phyloP scores from a whole-genome alignment of 2,797 vertebrate species.

The Phataginus tricuspis region DNA sequence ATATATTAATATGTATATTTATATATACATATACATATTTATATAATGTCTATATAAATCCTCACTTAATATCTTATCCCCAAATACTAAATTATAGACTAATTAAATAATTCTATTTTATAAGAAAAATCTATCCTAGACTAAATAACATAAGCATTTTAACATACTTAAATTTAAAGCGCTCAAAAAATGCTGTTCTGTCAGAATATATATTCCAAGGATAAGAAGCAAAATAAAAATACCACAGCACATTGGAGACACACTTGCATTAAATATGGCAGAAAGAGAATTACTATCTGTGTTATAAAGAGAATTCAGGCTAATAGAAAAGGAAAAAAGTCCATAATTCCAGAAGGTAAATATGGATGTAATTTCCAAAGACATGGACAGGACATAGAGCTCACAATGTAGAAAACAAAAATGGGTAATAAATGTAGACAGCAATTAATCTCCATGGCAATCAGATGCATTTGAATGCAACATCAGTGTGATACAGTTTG shows the following conservation, averaged over 20 bases:
- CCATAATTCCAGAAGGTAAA: constrained; percentile 53
- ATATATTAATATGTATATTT: neutral
- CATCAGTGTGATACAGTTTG: neutral
- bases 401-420: constrained; percentile 37
- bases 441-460: constrained; percentile 41
- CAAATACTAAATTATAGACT: neutral
- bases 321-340: constrained; percentile 22
- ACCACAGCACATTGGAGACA: neutral
- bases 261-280: constrained; percentile 25
- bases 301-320: constrained; percentile 39
- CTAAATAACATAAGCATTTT: constrained; percentile 38
- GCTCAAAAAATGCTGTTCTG: neutral
- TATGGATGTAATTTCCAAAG: constrained; percentile 61
- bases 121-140: neutral
- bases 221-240: constrained; percentile 54
- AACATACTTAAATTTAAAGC: constrained; percentile 44
- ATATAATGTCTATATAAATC: neutral
- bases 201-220: constrained; percentile 18
- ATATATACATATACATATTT: neutral
- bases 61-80: neutral
- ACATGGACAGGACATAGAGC: neutral
- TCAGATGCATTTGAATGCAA: constrained; percentile 52
- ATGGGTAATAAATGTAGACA: constrained; percentile 48
- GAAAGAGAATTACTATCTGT: constrained; percentile 31
- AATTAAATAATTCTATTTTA: constrained; percentile 34